Percentiles rank a stretch among this genome's conserved stretches.
These are phyloP conservation scores for Sorex araneus DNA, from an alignment of 2,113 vertebrate species.

Conservation along the genomic window DNA sequence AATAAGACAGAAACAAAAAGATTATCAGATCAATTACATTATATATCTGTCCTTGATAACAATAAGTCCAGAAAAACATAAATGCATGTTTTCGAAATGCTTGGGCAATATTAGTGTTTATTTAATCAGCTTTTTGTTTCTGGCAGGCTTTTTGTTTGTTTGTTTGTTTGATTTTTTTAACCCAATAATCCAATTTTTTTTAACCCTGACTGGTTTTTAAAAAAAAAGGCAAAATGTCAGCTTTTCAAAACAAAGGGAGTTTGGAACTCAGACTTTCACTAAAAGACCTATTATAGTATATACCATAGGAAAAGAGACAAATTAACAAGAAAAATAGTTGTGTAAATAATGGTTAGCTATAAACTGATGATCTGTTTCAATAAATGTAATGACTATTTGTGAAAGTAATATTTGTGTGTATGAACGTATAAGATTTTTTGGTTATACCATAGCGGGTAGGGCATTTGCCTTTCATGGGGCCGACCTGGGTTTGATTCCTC, in stretches of 20 bases:
- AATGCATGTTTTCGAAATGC: neutral
- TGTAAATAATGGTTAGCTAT: neutral
- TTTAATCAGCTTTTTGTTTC: neutral
- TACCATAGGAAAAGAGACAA: conserved; percentile 35
- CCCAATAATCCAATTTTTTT: too few relatives aligned
- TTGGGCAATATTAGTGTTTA: conserved; percentile 24
- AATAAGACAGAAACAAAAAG: neutral
- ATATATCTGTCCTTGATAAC: conserved; percentile 9
- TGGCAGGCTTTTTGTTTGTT: neutral
- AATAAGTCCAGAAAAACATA: conserved; percentile 49
- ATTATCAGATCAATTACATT: neutral
- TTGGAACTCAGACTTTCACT: neutral
- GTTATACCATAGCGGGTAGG: too few relatives aligned
- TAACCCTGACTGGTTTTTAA: too few relatives aligned
- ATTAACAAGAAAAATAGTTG: conserved; percentile 26
- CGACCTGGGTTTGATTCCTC: too few relatives aligned
- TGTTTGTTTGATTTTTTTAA: conserved; percentile 41
- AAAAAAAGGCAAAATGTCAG: conserved; percentile 53
- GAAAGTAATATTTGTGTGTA: conserved; percentile 13
- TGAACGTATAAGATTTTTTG: conserved; percentile 52
- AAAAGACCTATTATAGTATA: conserved; percentile 36
- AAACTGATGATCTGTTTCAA: conserved; percentile 47
- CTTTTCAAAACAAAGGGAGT: conserved; percentile 2
- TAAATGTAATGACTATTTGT: neutral
- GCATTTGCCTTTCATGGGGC: too few relatives aligned